These are phyloP conservation scores for Coryphaenoides rupestris DNA, from an alignment of 2,113 vertebrate species.

Conservation along the genomic window DNA sequence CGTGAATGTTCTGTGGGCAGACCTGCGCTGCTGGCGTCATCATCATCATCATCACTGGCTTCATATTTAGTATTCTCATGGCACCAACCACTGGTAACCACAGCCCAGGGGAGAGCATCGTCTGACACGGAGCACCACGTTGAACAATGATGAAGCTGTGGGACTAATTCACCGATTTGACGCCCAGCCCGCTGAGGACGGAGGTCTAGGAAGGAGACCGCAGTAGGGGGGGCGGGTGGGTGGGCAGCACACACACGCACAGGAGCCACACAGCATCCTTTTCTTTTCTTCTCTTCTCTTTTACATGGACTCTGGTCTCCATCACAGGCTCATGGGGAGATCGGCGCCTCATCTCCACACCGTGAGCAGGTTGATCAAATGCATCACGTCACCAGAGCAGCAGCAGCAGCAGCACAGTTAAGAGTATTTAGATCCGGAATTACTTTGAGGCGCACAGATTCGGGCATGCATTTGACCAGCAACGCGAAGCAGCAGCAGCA, in stretches of 20 bases:
- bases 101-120: background rate
- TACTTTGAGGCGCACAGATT: conserved; percentile 50
- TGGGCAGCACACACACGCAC: background rate
- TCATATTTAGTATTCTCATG: conserved; percentile 6
- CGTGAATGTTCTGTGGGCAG: conserved; percentile 12
- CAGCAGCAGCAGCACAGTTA: no score
- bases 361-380: conserved; percentile 63
- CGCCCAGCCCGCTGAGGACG: background rate
- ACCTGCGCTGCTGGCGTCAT: conserved; percentile 13
- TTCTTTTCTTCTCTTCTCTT: no score
- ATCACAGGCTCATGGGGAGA: conserved; percentile 57
- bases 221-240: conserved; percentile 43
- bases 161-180: background rate
- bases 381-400: conserved; percentile 61
- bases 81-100: conserved; percentile 8
- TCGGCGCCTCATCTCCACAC: conserved; percentile 48
- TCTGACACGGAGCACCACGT: background rate
- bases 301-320: conserved; percentile 15
- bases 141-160: background rate
- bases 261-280: background rate
- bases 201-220: no score
- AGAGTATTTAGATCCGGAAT: conserved; percentile 49
- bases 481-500: conserved; percentile 42
- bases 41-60: conserved; percentile 23
- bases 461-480: conserved; percentile 28